A percentile compares a stretch with the other conserved stretches of the same genome.
Evolutionary conservation across 2,113 vertebrate species (phyloP).

Genomic region (Dissostichus mawsoni): DNA sequence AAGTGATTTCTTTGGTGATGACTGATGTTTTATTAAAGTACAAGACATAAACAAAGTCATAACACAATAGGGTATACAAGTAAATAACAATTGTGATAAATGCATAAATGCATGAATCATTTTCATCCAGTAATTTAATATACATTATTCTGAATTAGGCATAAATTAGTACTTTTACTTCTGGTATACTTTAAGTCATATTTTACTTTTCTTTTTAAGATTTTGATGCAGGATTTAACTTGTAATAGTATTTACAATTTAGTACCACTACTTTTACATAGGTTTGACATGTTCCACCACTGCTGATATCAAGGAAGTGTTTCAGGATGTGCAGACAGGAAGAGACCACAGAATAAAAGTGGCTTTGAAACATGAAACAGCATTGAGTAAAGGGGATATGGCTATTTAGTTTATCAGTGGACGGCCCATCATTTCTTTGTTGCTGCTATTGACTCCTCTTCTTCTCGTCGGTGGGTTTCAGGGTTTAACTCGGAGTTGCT

Average conservation of each 20-base stretch:
- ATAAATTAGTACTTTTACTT: too few species aligned
- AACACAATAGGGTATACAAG: slow-evolving; percentile 14
- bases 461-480: slow-evolving; percentile 59
- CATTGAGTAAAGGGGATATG: slow-evolving; percentile 28
- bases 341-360: slow-evolving; percentile 19
- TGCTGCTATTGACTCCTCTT: slow-evolving; percentile 58
- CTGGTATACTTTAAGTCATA: too few species aligned
- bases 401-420: slow-evolving; percentile 25
- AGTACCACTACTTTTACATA: too few species aligned
- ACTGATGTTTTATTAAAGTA: neutral
- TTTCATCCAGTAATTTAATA: too few species aligned
- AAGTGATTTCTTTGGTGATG: neutral
- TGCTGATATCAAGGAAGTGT: neutral
- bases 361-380: slow-evolving; percentile 52
- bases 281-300: too few species aligned
- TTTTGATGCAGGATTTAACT: too few species aligned
- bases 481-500: slow-evolving; percentile 73
- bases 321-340: slow-evolving; percentile 5
- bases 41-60: neutral
- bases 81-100: neutral
- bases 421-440: slow-evolving; percentile 42
- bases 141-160: too few species aligned
- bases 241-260: too few species aligned
- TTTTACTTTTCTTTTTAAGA: too few species aligned
- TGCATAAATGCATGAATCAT: too few species aligned